Conservation (phyloP, 1,140 invertebrate genomes). For the Octopus bimaculoides region DNA sequence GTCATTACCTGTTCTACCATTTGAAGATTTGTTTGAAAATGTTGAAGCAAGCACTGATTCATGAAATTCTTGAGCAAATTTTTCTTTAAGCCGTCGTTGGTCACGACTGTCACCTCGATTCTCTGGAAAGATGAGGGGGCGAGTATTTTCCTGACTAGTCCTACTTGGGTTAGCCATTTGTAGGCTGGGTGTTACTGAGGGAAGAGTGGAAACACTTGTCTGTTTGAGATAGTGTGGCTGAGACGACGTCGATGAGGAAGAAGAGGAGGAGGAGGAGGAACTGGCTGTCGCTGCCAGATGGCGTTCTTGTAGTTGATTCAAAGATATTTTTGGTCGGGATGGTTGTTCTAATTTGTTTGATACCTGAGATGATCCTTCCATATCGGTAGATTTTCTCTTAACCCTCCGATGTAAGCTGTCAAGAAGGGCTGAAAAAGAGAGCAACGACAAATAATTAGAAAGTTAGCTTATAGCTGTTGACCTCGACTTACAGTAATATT, state of each 20-base stretch:
- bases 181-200: background rate
- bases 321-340: slow-evolving; percentile 11
- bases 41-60: slow-evolving; percentile 45
- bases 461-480: too few relatives aligned
- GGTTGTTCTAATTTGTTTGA: slow-evolving; percentile 5
- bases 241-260: background rate
- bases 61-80: slow-evolving; percentile 57
- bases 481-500: too few relatives aligned
- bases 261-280: background rate
- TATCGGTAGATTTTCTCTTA: background rate
- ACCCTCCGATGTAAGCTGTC: background rate
- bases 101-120: slow-evolving; percentile 9
- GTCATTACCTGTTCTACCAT: slow-evolving; percentile 22
- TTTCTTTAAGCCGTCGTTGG: slow-evolving; percentile 31
- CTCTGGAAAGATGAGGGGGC: slow-evolving; percentile 29
- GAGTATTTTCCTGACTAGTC: slow-evolving; percentile 17
- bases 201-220: background rate
- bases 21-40: slow-evolving; percentile 2
- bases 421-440: background rate
- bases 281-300: slow-evolving; percentile 13
- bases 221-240: background rate
- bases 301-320: slow-evolving; percentile 21
- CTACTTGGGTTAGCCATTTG: slow-evolving; percentile 9
- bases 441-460: background rate
- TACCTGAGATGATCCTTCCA: slow-evolving; percentile 6